A percentile compares a stretch with the other conserved stretches of the same genome.
phyloP scores from a whole-genome alignment of 2,797 vertebrate genomes.

The Sebastes cheni region DNA sequence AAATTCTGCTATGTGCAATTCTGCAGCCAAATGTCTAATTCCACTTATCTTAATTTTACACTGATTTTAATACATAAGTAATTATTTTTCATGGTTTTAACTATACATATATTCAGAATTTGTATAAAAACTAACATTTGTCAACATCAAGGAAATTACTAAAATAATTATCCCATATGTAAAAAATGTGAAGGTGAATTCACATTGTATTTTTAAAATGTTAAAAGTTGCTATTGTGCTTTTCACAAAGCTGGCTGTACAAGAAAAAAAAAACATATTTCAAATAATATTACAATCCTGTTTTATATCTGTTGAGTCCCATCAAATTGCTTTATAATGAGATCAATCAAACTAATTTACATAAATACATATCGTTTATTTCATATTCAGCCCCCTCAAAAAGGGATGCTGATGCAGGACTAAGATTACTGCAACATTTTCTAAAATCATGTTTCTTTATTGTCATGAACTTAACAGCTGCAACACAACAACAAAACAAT shows the following conservation, averaged over 20 bases:
- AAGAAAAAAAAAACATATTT: constrained; percentile 20
- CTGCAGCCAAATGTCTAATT: neutral
- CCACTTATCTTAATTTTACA: neutral
- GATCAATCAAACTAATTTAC: constrained; percentile 53
- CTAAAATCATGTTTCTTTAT: constrained; percentile 7
- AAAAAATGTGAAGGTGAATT: neutral
- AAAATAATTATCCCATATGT: neutral
- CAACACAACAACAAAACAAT: constrained; percentile 2
- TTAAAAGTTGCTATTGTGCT: constrained; percentile 1
- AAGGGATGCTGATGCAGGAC: neutral
- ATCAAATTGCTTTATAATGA: constrained; percentile 51
- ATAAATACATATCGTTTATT: constrained; percentile 48
- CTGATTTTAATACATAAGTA: neutral
- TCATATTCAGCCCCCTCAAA: constrained; percentile 21
- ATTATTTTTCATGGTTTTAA: neutral
- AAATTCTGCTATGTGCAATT: neutral
- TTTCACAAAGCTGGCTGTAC: neutral
- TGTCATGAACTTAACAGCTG: constrained; percentile 1
- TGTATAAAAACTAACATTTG: neutral
- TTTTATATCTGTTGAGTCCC: constrained; percentile 36
- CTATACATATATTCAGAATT: neutral
- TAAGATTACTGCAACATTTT: constrained; percentile 20
- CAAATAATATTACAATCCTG: constrained; percentile 27
- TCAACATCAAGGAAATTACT: neutral
- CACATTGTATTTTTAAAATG: neutral